These are phyloP conservation scores for Aporophyla nigra DNA, from an alignment of 2,888 invertebrate species.

Conservation along the genomic window DNA sequence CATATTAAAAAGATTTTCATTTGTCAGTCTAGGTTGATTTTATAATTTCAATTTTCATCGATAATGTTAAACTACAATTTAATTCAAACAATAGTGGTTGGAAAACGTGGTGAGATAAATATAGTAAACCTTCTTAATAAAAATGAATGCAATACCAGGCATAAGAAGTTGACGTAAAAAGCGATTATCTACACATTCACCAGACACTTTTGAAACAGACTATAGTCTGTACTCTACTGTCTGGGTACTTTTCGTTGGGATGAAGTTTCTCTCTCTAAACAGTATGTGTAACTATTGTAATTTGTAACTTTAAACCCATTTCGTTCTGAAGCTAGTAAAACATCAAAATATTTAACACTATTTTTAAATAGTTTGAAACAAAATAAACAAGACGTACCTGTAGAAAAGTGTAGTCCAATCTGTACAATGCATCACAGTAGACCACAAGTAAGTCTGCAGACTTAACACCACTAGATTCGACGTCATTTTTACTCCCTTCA, in stretches of 20 bases:
- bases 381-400: slow-evolving; percentile 85
- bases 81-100: background rate
- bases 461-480: slow-evolving; percentile 59
- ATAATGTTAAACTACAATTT: background rate
- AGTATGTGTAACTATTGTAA: background rate
- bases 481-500: slow-evolving; percentile 36
- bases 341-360: too few species aligned
- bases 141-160: background rate
- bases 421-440: slow-evolving; percentile 91
- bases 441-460: slow-evolving; percentile 87
- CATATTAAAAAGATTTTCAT: background rate
- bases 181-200: background rate
- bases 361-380: background rate
- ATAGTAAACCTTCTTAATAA: background rate
- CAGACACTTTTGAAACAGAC: background rate
- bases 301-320: background rate
- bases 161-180: background rate
- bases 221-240: too few species aligned
- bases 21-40: background rate
- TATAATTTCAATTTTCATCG: background rate
- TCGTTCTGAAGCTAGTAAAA: background rate
- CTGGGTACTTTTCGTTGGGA: background rate
- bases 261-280: background rate
- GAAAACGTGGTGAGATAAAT: background rate
- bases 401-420: slow-evolving; percentile 93